Base-by-base conservation (phyloP, 2,797 vertebrate genomes). In the Gambelia wislizenii region DNA sequence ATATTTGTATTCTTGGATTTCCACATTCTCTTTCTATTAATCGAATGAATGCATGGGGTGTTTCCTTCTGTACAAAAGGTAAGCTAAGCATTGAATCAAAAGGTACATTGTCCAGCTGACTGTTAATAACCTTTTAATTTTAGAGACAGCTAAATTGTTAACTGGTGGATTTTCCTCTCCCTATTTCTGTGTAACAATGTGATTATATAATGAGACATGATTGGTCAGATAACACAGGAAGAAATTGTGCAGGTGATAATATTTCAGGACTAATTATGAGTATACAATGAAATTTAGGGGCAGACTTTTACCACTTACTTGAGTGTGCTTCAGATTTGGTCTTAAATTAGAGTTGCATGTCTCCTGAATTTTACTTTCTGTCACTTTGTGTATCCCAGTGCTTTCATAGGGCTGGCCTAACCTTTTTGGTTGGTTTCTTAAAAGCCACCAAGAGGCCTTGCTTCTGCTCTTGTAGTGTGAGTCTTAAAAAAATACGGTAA, bases 381-480 rank as follows among this genome's bases (percentile, higher is more conserved):
- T 27, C 6, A 1, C 8, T 54, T 67, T 33, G 22, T 13, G 7
- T 74, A 14, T 61, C 44, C 2, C 10, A 49, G 1, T n/a, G 22
- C 76, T 67, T 67, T 67, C 0, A 0, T 0, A 33, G 52, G 64
- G 39, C 25, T 77, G 3, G 0, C 0, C 2, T 77, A 30, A 39
- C 13, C 20, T 14, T 77, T 77, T 77, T 47, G 54, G 30, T 14
- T 52, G 33, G 25, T 36, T 20, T 52, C 20, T 12, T 0, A 4
- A 4, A 8, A 42, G 6, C 36, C 89, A 13, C 44, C 20, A 1
- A 0, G 0, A 9, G 5, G 0, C 27, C 42, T 47, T 1, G 0
- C 27, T 69, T 3, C 0, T 7, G 47, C 0, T 0, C 0, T 1
- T 69, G 69, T 30, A 3, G 0, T 0, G 8, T 0, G 7, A 52